Conservation (phyloP, 2,888 invertebrate species). For the Liposcelis brunnea region DNA sequence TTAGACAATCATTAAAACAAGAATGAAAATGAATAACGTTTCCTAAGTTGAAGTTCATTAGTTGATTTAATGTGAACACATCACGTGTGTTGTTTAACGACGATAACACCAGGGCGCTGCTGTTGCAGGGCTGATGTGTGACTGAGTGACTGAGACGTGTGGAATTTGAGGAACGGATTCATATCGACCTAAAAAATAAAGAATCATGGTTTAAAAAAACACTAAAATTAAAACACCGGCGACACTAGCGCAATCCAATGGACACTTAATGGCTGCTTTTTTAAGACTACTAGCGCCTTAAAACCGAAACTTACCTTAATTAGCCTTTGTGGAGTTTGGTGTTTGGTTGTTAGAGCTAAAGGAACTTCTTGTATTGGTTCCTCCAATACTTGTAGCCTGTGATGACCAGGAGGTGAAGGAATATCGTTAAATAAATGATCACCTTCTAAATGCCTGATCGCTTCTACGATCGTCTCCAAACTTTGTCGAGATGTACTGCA, state of each 20-base stretch:
- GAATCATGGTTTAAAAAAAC: neutral
- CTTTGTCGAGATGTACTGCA: conserved; percentile 76
- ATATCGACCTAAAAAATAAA: conserved; percentile 33
- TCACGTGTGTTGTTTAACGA: conserved; percentile 57
- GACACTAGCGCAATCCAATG: no score
- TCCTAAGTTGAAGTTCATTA: no score
- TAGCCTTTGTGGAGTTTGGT: conserved; percentile 12
- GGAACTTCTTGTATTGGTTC: conserved; percentile 28
- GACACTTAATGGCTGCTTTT: neutral
- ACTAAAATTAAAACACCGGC: neutral
- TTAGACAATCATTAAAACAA: no score
- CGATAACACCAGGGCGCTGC: conserved; percentile 77
- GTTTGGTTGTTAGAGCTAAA: conserved; percentile 36
- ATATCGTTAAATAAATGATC: conserved; percentile 77
- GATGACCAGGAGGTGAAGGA: conserved; percentile 17
- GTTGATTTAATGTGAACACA: conserved; percentile 11
- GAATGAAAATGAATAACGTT: no score
- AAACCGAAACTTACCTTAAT: conserved; percentile 8
- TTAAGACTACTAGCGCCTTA: neutral
- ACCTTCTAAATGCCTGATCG: conserved; percentile 93
- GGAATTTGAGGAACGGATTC: conserved; percentile 43
- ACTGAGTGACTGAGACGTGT: conserved; percentile 20
- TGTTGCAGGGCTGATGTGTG: conserved; percentile 34
- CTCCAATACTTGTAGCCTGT: conserved; percentile 6
- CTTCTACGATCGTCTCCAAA: conserved; percentile 95